Conservation (phyloP, 2,113 vertebrate species). For the Manacus vitellinus region DNA sequence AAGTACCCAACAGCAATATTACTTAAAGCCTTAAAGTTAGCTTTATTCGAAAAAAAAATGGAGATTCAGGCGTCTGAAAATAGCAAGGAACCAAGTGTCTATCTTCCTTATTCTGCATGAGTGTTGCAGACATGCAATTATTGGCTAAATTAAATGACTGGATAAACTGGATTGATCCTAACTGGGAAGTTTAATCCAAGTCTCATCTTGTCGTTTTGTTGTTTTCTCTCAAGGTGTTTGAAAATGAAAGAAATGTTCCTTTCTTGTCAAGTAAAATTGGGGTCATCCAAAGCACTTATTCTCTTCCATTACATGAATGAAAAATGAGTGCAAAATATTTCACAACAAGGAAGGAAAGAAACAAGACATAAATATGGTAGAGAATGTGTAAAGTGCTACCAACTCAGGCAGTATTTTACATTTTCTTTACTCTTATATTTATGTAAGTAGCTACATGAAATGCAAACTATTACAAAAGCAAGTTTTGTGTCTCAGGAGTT, state of each 20-base stretch:
- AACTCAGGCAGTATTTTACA: background rate
- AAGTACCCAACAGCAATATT: background rate
- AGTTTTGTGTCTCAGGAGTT: background rate
- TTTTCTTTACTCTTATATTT: background rate
- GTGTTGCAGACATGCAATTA: background rate
- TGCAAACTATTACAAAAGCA: background rate
- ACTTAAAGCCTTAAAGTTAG: background rate
- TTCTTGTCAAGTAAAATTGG: background rate
- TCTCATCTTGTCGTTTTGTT: background rate
- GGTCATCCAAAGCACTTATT: background rate
- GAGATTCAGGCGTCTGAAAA: background rate
- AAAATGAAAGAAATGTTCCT: background rate
- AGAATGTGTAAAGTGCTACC: background rate
- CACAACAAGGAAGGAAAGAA: background rate
- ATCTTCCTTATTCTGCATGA: background rate
- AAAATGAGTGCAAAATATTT: background rate
- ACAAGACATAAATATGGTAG: background rate
- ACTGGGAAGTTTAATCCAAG: background rate
- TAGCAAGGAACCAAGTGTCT: background rate
- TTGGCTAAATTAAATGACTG: background rate
- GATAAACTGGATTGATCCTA: background rate
- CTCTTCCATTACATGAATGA: background rate
- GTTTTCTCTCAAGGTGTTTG: background rate
- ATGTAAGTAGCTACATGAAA: background rate
- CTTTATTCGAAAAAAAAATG: background rate